phyloP scores from a whole-genome alignment of 2,797 vertebrate species.

The Helostoma temminkii region DNA sequence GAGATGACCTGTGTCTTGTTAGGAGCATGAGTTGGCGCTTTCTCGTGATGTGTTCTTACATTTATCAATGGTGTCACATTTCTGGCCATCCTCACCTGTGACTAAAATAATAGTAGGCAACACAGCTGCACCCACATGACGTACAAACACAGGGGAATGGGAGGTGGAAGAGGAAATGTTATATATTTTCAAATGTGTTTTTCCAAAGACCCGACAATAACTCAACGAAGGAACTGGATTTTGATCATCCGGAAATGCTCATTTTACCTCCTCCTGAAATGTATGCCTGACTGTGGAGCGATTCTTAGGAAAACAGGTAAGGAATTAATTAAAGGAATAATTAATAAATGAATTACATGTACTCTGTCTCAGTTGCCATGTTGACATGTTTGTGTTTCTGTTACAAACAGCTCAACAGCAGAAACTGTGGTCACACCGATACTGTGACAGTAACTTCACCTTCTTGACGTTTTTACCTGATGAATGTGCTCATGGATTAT shows the following conservation, averaged over 20 bases:
- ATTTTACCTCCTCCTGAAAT: conserved; percentile 84
- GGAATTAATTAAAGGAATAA: no score
- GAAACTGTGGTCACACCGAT: conserved; percentile 28
- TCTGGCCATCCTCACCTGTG: neutral
- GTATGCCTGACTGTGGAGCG: conserved; percentile 66
- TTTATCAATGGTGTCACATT: neutral
- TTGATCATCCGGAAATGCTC: conserved; percentile 37
- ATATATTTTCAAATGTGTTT: neutral
- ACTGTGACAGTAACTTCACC: conserved; percentile 31
- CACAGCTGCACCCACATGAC: neutral
- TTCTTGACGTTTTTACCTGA: conserved; percentile 22
- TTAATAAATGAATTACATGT: neutral
- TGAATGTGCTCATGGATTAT: conserved; percentile 24
- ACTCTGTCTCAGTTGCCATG: neutral
- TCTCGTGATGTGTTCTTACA: neutral
- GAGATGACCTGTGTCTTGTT: neutral
- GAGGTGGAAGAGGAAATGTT: neutral
- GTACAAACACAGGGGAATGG: neutral
- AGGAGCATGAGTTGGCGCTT: conserved; percentile 6
- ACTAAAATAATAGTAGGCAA: neutral
- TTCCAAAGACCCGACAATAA: conserved; percentile 42
- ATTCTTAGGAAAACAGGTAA: conserved; percentile 14
- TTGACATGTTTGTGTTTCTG: conserved; percentile 20
- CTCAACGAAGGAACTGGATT: conserved; percentile 30
- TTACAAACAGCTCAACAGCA: conserved; percentile 19